Percentiles rank a stretch among this genome's conserved stretches.
Conservation (phyloP, 1,140 invertebrate genomes). For the Aphelenchoides besseyi region DNA sequence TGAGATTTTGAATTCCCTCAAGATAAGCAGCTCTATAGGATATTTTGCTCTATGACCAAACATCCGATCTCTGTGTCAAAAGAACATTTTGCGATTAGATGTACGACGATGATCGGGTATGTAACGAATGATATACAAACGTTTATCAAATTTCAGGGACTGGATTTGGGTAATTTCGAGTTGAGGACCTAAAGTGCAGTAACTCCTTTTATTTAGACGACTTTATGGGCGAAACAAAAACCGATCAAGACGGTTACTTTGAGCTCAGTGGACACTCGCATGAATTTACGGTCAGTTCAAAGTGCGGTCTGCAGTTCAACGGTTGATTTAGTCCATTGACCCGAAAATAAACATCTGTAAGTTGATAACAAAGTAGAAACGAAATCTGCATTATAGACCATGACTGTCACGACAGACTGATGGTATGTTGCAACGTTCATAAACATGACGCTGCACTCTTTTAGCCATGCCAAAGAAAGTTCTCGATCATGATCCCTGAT, state of each 20-base stretch:
- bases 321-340: too few species aligned
- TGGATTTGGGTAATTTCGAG: too few species aligned
- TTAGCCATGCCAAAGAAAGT: neutral
- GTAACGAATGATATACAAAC: too few species aligned
- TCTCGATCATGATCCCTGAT: neutral
- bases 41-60: too few species aligned
- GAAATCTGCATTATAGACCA: neutral
- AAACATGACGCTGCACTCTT: neutral
- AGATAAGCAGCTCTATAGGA: too few species aligned
- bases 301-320: too few species aligned
- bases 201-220: too few species aligned
- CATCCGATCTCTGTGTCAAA: too few species aligned
- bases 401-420: neutral
- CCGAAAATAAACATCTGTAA: neutral
- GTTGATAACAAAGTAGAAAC: neutral
- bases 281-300: neutral
- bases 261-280: neutral
- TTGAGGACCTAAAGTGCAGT: too few species aligned
- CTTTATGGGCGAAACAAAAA: neutral
- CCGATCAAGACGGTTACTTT: neutral
- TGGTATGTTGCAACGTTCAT: neutral
- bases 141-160: too few species aligned
- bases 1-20: too few species aligned
- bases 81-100: neutral
- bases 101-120: conserved; percentile 1